phyloP scores from a whole-genome alignment of 1,140 invertebrate species.

The Brachionus rotundiformis region DNA sequence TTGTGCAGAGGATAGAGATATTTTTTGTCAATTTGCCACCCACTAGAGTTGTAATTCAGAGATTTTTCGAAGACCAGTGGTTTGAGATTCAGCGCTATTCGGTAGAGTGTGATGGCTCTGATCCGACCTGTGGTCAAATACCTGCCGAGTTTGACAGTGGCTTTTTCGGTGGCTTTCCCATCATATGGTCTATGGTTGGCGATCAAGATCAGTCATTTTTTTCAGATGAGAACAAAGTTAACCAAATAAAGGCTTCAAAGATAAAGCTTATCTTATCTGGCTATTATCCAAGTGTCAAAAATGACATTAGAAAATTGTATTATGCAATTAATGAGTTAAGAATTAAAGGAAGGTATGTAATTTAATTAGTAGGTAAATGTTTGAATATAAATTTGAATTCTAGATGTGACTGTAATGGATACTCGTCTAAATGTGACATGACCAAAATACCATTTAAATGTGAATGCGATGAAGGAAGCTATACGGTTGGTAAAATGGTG shows the following conservation, averaged over 20 bases:
- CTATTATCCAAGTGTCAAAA: constrained; percentile 20
- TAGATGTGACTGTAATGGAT: constrained; percentile 63
- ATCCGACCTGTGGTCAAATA: neutral
- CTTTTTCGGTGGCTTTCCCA: constrained; percentile 30
- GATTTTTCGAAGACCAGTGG: constrained; percentile 21
- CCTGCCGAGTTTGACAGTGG: constrained; percentile 18
- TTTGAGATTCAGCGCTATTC: neutral
- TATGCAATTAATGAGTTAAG: constrained; percentile 99
- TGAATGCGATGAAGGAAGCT: constrained; percentile 56
- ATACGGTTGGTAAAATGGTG: constrained; percentile 61
- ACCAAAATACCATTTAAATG: constrained; percentile 58
- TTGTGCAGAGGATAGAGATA: constrained; percentile 35
- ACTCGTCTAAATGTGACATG: constrained; percentile 59
- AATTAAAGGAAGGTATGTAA: constrained; percentile 80
- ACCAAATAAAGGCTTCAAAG: constrained; percentile 1
- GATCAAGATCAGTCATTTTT: neutral
- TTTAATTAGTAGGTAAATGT: too few relatives aligned
- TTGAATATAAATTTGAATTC: too few relatives aligned
- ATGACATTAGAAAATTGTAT: constrained; percentile 66
- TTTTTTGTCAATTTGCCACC: constrained; percentile 37
- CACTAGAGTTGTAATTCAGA: neutral
- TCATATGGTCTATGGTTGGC: neutral
- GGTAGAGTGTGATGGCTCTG: neutral
- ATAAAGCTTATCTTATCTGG: neutral
- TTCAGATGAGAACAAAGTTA: neutral